phyloP scores from a whole-genome alignment of 1,140 invertebrate genomes.

The Rhopalosiphum maidis region DNA sequence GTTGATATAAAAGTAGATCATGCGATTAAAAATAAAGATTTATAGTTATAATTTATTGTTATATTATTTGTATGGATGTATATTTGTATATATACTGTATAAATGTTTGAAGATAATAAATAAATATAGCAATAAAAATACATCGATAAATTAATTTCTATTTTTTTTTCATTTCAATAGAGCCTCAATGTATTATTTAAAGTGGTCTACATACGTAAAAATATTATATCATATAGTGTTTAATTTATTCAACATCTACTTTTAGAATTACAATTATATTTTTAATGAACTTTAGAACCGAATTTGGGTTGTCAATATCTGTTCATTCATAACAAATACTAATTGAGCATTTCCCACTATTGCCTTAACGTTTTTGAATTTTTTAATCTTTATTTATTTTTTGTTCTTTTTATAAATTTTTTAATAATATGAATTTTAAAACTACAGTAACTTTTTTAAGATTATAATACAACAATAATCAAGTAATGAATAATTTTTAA shows the following conservation, averaged over 20 bases:
- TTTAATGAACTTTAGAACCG: not conserved
- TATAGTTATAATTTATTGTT: not conserved
- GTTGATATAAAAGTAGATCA: not conserved
- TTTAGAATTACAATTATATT: not conserved
- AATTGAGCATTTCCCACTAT: not conserved
- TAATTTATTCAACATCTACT: not conserved
- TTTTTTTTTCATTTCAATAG: not conserved
- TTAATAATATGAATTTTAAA: not conserved
- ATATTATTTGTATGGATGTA: not conserved
- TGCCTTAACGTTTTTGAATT: not conserved
- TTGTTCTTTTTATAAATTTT: not conserved
- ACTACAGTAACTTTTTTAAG: too few relatives aligned
- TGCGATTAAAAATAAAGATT: not conserved
- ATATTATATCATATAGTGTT: not conserved
- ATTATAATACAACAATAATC: not conserved
- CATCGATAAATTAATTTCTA: not conserved
- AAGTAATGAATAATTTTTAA: not conserved
- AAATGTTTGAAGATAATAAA: not conserved
- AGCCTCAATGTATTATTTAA: not conserved
- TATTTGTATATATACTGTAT: not conserved
- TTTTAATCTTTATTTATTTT: not conserved
- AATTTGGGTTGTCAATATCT: not conserved
- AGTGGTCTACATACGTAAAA: not conserved
- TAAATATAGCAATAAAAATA: not conserved
- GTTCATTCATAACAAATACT: not conserved